A percentile compares a stretch with the other conserved stretches of the same genome.
Evolutionary conservation across 2,797 vertebrate species (phyloP).

Genomic region (Sebastes dallii): DNA sequence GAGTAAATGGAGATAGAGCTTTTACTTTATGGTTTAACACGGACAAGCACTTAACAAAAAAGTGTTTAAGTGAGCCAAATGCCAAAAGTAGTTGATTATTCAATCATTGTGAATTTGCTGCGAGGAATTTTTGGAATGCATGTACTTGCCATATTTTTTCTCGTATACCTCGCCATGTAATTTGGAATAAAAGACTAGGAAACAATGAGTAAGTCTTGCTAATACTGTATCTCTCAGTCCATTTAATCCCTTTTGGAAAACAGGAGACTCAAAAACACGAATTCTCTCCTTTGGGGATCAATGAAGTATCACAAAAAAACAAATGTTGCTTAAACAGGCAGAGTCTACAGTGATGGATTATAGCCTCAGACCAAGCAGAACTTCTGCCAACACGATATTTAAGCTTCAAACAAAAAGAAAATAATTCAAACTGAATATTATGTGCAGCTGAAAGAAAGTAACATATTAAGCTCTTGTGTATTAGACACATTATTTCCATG

Average conservation of each 20-base stretch:
- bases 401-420: constrained; percentile 24
- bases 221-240: not conserved
- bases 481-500: not conserved
- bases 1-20: not conserved
- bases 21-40: not conserved
- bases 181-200: not conserved
- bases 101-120: not conserved
- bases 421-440: not conserved
- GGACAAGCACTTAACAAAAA: not conserved
- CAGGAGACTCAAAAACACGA: not conserved
- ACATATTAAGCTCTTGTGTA: not conserved
- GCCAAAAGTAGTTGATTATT: not conserved
- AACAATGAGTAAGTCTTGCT: not conserved
- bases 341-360: constrained; percentile 39
- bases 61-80: not conserved
- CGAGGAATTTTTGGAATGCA: not conserved
- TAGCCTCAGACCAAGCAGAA: not conserved
- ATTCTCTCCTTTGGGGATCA: constrained; percentile 1
- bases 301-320: constrained; percentile 13
- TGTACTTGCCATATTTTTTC: not conserved
- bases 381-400: constrained; percentile 24
- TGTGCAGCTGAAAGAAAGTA: not conserved
- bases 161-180: not conserved
- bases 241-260: constrained; percentile 33
- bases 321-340: constrained; percentile 6